These are phyloP conservation scores for Lithophane semibrunnea DNA, from an alignment of 2,888 invertebrate species.

Conservation along the genomic window DNA sequence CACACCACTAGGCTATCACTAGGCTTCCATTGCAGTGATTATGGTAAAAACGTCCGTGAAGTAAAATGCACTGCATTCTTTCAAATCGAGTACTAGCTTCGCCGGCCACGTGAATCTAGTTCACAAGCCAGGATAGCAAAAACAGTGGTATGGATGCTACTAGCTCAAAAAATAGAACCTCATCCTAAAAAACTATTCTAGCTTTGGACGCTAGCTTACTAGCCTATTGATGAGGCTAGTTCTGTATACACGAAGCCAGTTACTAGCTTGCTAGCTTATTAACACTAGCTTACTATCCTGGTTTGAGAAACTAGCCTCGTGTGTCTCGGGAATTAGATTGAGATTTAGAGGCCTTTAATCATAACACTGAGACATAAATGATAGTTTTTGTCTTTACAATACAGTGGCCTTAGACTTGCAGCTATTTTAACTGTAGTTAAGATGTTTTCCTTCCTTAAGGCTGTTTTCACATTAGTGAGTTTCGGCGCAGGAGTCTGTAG, in stretches of 20 bases:
- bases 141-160: not conserved
- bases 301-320: not conserved
- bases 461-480: not conserved
- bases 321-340: not conserved
- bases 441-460: not conserved
- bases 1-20: too few species aligned
- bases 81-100: not conserved
- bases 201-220: not conserved
- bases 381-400: not conserved
- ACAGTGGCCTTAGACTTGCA: constrained; percentile 48
- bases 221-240: not conserved
- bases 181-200: not conserved
- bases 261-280: not conserved
- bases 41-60: not conserved
- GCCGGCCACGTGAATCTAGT: not conserved
- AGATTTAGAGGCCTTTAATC: not conserved
- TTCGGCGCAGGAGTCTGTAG: not conserved
- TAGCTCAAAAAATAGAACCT: not conserved
- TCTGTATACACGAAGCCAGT: not conserved
- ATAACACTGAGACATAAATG: not conserved
- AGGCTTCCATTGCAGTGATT: not conserved
- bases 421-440: constrained; percentile 19
- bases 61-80: not conserved
- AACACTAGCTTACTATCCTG: not conserved
- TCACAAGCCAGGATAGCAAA: not conserved